Evolutionary conservation across 2,888 invertebrate species (phyloP).

Genomic region (Drosophila nigricruria): DNA sequence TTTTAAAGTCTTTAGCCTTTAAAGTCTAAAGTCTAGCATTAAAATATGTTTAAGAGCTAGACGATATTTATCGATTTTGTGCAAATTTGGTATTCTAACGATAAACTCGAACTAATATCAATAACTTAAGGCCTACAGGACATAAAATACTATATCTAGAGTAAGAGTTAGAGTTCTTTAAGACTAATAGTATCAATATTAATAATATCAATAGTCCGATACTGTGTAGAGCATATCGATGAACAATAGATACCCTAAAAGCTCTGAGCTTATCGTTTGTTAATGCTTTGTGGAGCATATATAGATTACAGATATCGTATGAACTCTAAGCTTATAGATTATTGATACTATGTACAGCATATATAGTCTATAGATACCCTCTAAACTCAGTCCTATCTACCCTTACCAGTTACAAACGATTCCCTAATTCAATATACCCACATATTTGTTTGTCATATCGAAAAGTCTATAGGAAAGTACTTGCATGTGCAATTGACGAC

Average conservation of each 20-base stretch:
- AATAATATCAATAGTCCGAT: too few relatives aligned
- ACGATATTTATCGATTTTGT: not conserved
- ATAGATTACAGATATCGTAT: not conserved
- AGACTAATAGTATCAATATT: too few relatives aligned
- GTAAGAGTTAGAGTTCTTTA: too few relatives aligned
- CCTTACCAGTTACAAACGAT: not conserved
- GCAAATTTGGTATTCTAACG: not conserved
- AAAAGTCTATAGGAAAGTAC: not conserved
- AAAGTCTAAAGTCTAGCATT: not conserved
- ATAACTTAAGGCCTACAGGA: too few relatives aligned
- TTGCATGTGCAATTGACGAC: slow-evolving; percentile 4
- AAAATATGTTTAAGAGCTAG: not conserved
- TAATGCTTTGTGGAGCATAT: not conserved
- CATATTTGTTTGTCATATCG: not conserved
- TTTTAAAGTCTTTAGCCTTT: not conserved
- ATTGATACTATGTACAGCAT: not conserved
- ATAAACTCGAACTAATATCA: not conserved
- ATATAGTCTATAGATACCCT: not conserved
- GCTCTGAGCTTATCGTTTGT: not conserved
- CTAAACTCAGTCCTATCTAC: not conserved
- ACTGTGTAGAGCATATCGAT: not conserved
- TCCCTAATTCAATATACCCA: not conserved
- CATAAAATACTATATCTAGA: too few relatives aligned
- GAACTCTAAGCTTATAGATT: not conserved
- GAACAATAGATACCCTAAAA: not conserved